Evolutionary conservation across 2,113 vertebrate species (phyloP), one percentile per base, ranked within the genome.

Genomic region (Saccopteryx bilineata): DNA sequence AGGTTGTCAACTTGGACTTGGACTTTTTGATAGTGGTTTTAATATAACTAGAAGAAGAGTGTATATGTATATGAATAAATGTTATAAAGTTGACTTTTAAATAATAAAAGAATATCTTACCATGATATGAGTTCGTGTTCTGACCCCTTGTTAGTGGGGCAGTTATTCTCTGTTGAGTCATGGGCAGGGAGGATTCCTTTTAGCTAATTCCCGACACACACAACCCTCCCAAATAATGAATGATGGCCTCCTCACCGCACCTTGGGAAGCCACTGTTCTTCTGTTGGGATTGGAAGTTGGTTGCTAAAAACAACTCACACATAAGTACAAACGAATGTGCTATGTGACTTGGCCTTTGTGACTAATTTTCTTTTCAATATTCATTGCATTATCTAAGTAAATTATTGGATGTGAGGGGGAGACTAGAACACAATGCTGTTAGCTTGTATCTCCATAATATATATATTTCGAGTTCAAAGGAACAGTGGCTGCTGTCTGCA

Each of bases 91-190:
- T 90, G 46, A 76, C 26, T 61, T 87, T 91, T 95, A 72, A 23
- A 84, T 74, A 93, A 66, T 52, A 95, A 89, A 24, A 93, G 39
- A 92, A 60, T 82, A 48, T 19, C 24, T 88, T 87, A 68, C 39
- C 21, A n/a, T 58, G 10, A 6, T 61, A 39, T 31, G 79, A n/a
- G 10, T 52, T 90, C 24, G 84, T 71, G n/a, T 96, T 18, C 33
- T 72, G 48, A 48, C 39, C 7, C n/a, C 18, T 66, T 31, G 5
- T 84, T 72, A 63, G 13, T 82, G 28, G 11, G 54, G 78, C 9
- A 71, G 23, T 52, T 84, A 74, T 9, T 93, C 2, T 56, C 17
- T 46, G 24, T 52, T 58, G 9, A 74, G 54, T 94, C 52, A 56
- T 39, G 5, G 28, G 48, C 39, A 61, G 31, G 24, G 3, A 71